Evolutionary conservation across 1,140 invertebrate genomes (phyloP), one percentile per base, ranked within the genome.

Genomic region (Mycetomoellerius zeteki): DNA sequence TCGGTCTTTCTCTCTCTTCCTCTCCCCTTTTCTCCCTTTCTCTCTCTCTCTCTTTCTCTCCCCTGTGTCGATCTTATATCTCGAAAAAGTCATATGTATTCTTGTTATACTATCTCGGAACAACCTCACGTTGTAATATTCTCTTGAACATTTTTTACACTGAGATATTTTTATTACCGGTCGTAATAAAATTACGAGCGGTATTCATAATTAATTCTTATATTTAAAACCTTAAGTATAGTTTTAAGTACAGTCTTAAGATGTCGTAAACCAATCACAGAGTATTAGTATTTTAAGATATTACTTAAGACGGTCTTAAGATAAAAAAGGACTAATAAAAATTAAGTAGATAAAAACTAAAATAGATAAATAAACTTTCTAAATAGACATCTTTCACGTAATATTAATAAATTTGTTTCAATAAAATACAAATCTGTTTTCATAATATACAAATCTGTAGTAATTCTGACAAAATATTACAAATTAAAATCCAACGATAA

Each of bases 21-120:
- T 54, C 52, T 19, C 16, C 3, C 73, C 37, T 27, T 16, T 67
- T 50, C 30, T 24, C 43, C 43, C n/a, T 27, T 27, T 72, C 24
- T 16, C 73, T 50, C 30, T 24, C 43, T 54, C n/a, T 27, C 43
- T 72, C 24, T 54, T n/a, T 16, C 67, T 37, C 6, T 43, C 33
- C 33, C 33, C 1, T 37, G 33, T 5, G 16, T 58, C 37, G 37
- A 82, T 47, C n/a, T 60, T 47, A 21, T 2, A 8, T 65, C 33
- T 85, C 24, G 21, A 81, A 54, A 80, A 86, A 65, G 47, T 80
- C 33, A 50, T 78, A 43, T 54, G 37, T 43, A 67, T 69, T 27
- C 14, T 71, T 67, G 50, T 76, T 82, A 82, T 37, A 21, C n/a
- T 43, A 43, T 14, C 24, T 24, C 24, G 30, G 1, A 7, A 14